These are phyloP conservation scores for Sebastes itinus DNA, from an alignment of 2,797 vertebrate genomes.

Conservation along the genomic window DNA sequence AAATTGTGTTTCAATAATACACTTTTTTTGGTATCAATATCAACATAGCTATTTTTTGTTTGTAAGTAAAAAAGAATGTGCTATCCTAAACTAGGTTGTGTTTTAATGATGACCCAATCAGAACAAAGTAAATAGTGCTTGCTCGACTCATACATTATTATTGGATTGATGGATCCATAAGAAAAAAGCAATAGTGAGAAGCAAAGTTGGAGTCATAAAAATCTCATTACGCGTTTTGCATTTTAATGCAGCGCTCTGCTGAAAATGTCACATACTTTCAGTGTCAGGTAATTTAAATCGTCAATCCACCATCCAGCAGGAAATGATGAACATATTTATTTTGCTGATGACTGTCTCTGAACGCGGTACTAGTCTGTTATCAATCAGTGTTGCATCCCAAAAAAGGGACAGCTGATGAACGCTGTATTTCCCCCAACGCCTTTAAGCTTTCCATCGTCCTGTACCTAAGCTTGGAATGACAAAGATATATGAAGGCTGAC, in stretches of 20 bases:
- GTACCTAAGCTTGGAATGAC: constrained; percentile 47
- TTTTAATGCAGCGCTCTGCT: not conserved
- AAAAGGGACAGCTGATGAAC: constrained; percentile 33
- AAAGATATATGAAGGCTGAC: constrained; percentile 25
- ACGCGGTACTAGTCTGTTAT: not conserved
- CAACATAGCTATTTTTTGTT: not conserved
- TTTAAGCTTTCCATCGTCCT: constrained; percentile 48
- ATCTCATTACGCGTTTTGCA: not conserved
- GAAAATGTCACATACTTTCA: constrained; percentile 19
- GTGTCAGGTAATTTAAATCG: not conserved
- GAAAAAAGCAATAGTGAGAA: not conserved
- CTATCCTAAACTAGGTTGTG: not conserved
- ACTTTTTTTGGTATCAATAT: not conserved
- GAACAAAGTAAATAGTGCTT: not conserved
- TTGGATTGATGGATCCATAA: not conserved
- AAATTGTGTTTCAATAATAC: not conserved
- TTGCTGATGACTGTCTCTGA: not conserved
- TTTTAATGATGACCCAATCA: constrained; percentile 1
- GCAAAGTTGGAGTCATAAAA: not conserved
- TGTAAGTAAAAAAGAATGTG: not conserved
- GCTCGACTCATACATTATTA: not conserved
- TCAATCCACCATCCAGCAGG: not conserved
- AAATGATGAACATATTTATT: constrained; percentile 2
- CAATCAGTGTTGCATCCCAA: constrained; percentile 5
- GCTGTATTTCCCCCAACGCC: constrained; percentile 62